phyloP scores from a whole-genome alignment of 2,113 vertebrate species.

The Mobula hypostoma region DNA sequence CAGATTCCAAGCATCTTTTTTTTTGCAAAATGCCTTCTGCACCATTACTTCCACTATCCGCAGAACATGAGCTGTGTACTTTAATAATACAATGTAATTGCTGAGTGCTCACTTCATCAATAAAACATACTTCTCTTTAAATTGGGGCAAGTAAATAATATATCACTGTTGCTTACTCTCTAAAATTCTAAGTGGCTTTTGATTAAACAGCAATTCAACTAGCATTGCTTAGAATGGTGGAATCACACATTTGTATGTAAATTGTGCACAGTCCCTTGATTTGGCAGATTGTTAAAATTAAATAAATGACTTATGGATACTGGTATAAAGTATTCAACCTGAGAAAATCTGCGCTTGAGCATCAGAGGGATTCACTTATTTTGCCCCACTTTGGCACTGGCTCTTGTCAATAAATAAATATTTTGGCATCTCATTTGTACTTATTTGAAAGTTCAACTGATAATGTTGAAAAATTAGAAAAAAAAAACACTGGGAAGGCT shows the following conservation, averaged over 20 bases:
- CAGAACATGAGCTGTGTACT: not conserved
- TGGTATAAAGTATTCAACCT: not conserved
- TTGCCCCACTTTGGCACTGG: not conserved
- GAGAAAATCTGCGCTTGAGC: not conserved
- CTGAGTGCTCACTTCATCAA: not conserved
- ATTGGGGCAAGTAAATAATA: not conserved
- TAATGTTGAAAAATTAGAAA: not conserved
- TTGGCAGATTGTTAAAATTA: not conserved
- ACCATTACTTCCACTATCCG: not conserved
- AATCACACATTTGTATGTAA: not conserved
- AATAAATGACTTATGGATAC: conserved; percentile 10
- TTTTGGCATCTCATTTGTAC: not conserved
- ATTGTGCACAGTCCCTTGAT: not conserved
- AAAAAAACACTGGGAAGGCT: no score
- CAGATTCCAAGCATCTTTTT: not conserved
- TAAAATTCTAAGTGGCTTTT: conserved; percentile 17
- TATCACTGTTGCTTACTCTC: not conserved
- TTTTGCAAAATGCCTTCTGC: not conserved
- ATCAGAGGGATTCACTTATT: not conserved
- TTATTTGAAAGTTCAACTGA: not conserved
- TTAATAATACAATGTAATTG: not conserved
- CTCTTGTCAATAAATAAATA: not conserved
- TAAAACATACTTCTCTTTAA: not conserved
- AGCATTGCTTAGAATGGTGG: not conserved
- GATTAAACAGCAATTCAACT: not conserved